Percentiles rank a stretch among this genome's conserved stretches.
Evolutionary conservation across 2,113 vertebrate genomes (phyloP).

Genomic region (Candoia aspera): DNA sequence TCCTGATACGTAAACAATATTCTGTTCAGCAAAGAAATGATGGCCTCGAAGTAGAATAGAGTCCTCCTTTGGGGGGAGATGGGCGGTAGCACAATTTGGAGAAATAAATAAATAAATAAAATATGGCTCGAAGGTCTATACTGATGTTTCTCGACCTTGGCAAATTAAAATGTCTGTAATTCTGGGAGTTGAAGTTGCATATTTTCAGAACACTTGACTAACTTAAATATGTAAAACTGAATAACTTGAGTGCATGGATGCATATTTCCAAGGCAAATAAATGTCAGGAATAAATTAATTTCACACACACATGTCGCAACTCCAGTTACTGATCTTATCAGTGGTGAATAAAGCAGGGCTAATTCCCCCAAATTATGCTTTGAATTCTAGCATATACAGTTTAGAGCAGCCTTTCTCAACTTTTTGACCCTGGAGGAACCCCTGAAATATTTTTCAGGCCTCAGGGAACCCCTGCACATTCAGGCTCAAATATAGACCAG

Average conservation of each 20-base stretch:
- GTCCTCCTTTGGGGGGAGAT: no score
- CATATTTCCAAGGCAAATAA: constrained; percentile 45
- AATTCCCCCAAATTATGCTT: neutral
- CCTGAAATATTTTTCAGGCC: no score
- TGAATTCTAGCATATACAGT: neutral
- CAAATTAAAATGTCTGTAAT: no score
- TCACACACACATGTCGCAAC: constrained; percentile 28
- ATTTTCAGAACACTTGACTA: constrained; percentile 65
- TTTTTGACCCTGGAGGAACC: no score
- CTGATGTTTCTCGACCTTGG: no score
- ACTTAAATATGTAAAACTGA: constrained; percentile 61
- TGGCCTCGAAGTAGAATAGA: constrained; percentile 65
- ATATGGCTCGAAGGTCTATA: constrained; percentile 56
- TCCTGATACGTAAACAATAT: constrained; percentile 69
- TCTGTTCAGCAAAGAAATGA: constrained; percentile 67
- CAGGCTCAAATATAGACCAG: no score
- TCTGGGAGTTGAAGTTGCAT: neutral
- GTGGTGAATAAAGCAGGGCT: neutral
- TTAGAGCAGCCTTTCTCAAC: neutral
- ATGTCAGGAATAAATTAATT: constrained; percentile 39
- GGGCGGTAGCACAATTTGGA: no score
- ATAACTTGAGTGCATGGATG: constrained; percentile 54
- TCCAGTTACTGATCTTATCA: neutral
- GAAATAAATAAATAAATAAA: no score
- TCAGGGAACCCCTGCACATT: no score